Evolutionary conservation across 2,113 vertebrate species (phyloP).

Genomic region (Falcunculus frontatus): DNA sequence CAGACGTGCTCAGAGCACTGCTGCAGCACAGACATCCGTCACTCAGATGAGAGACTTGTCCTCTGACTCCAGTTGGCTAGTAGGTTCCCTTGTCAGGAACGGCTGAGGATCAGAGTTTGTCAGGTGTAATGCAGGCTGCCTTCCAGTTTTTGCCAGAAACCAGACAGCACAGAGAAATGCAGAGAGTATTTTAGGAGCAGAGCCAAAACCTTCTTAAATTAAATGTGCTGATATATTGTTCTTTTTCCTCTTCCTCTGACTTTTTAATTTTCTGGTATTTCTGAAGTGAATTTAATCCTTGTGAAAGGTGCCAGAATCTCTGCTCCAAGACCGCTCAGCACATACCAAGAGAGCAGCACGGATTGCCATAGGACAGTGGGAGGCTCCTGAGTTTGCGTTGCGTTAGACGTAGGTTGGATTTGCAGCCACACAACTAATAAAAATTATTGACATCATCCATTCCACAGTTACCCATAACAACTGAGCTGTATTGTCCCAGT

Average conservation of each 20-base stretch:
- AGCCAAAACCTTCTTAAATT: slow-evolving; percentile 34
- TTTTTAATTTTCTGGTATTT: slow-evolving; percentile 22
- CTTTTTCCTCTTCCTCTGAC: not conserved
- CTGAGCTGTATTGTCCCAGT: not conserved
- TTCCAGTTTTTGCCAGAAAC: not conserved
- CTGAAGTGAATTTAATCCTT: not conserved
- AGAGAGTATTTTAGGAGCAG: not conserved
- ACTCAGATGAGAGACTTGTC: not conserved
- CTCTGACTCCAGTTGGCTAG: not conserved
- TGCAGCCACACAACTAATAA: not conserved
- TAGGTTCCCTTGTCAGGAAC: not conserved
- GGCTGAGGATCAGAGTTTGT: slow-evolving; percentile 6
- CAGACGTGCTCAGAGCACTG: not conserved
- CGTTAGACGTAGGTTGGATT: not conserved
- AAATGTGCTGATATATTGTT: not conserved
- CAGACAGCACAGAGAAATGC: slow-evolving; percentile 1
- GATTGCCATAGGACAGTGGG: not conserved
- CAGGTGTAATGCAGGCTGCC: not conserved
- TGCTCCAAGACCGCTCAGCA: not conserved
- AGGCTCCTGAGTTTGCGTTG: not conserved
- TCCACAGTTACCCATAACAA: slow-evolving; percentile 3
- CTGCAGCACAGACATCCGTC: not conserved
- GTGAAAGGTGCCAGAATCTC: not conserved
- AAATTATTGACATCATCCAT: not conserved
- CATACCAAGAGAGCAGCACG: not conserved